phyloP scores from a whole-genome alignment of 2,797 vertebrate genomes.

The Pteronotus mesoamericanus region DNA sequence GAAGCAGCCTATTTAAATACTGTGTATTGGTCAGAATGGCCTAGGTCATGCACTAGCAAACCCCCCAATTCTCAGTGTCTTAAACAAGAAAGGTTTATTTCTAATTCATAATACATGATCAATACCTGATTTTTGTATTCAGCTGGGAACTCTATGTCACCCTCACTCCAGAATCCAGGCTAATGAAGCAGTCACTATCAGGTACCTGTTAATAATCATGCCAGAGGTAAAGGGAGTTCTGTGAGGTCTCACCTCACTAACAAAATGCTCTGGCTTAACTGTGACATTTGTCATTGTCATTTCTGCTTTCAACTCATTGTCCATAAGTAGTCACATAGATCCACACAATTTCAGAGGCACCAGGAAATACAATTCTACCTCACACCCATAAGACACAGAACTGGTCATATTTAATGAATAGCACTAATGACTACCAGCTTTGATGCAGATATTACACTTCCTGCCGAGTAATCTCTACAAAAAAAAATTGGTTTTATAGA shows the following conservation, averaged over 20 bases:
- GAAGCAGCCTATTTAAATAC: background rate
- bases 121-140: background rate
- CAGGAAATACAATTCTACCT: background rate
- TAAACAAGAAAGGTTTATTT: slow-evolving; percentile 8
- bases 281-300: background rate
- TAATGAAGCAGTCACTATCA: background rate
- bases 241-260: background rate
- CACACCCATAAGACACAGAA: background rate
- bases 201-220: background rate
- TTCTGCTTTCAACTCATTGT: background rate
- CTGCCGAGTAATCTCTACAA: background rate
- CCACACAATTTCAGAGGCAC: background rate
- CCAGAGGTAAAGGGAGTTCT: background rate
- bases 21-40: background rate
- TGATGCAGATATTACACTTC: background rate
- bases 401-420: background rate
- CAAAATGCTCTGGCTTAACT: background rate
- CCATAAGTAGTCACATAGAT: background rate
- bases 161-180: background rate
- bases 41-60: background rate
- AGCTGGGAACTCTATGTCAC: background rate
- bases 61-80: background rate
- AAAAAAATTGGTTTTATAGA: background rate
- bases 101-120: background rate
- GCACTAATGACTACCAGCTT: too few relatives aligned